Evolutionary conservation across 2,113 vertebrate genomes (phyloP).

Genomic region (Gyps fulvus): DNA sequence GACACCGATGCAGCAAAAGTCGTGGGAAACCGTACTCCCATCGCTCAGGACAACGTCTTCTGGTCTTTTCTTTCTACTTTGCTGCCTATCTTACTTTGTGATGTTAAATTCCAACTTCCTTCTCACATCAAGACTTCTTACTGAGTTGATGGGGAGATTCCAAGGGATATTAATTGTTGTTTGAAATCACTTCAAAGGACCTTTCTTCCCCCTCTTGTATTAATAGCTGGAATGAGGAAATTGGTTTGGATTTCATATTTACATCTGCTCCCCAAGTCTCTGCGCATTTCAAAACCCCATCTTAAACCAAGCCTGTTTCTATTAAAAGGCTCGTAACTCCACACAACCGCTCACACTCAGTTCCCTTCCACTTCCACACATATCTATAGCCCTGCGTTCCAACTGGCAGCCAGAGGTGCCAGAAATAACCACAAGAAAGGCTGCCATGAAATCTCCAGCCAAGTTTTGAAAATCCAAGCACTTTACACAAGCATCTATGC

Average conservation of each 20-base stretch:
- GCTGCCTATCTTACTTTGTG: not conserved
- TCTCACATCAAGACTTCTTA: not conserved
- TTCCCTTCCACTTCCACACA: slow-evolving; percentile 20
- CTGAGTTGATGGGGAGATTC: not conserved
- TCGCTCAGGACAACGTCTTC: fast-evolving
- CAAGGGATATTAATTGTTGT: not conserved
- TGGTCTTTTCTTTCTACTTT: not conserved
- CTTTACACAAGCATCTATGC: slow-evolving; percentile 7
- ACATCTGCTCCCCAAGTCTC: slow-evolving; percentile 14
- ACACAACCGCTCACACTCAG: not conserved
- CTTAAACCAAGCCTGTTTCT: slow-evolving; percentile 4
- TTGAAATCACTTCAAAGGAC: slow-evolving; percentile 52
- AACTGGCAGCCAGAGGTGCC: slow-evolving; percentile 30
- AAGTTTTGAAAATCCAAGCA: slow-evolving; percentile 8
- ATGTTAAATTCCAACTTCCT: not conserved
- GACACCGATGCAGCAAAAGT: not conserved
- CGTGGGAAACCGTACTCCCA: not conserved
- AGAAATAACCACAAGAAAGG: slow-evolving; percentile 62
- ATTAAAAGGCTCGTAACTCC: slow-evolving; percentile 28
- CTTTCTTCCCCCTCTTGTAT: not conserved
- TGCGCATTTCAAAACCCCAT: not conserved
- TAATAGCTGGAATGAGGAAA: slow-evolving; percentile 20
- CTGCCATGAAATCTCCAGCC: slow-evolving; percentile 17
- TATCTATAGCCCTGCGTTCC: not conserved
- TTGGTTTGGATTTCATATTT: not conserved